Conservation (phyloP, 2,113 vertebrate species). For the Bubalus kerabau region DNA sequence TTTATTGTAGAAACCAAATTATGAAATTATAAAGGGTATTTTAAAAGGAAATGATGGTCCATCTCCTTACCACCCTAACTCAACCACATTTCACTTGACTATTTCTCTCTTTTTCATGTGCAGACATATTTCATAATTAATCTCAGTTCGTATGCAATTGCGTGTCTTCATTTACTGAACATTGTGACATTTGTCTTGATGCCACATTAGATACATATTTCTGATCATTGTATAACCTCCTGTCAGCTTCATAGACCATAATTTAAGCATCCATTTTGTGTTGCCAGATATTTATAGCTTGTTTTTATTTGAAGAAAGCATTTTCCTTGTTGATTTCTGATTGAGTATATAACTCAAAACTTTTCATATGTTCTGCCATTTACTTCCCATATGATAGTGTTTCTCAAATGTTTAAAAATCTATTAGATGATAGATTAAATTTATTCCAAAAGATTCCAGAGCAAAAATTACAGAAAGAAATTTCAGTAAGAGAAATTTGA, state of each 20-base stretch:
- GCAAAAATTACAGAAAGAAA: neutral
- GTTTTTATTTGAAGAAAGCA: neutral
- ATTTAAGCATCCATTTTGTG: neutral
- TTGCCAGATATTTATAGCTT: neutral
- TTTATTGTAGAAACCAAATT: neutral
- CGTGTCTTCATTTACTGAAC: neutral
- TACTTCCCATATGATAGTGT: neutral
- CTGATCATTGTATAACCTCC: neutral
- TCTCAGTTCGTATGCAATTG: neutral
- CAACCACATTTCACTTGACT: neutral
- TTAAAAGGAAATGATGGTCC: neutral
- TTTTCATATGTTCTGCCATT: neutral
- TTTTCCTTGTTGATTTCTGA: neutral
- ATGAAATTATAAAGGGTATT: neutral
- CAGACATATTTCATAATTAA: neutral
- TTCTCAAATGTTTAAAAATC: neutral
- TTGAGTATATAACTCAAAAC: neutral
- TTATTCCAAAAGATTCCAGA: neutral
- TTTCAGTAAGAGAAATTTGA: neutral
- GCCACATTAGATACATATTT: neutral
- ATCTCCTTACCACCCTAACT: neutral
- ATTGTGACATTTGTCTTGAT: neutral
- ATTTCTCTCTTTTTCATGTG: neutral
- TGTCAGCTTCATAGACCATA: neutral
- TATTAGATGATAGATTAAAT: neutral